phyloP scores from a whole-genome alignment of 2,797 vertebrate species.

The Galagoides demidoff region DNA sequence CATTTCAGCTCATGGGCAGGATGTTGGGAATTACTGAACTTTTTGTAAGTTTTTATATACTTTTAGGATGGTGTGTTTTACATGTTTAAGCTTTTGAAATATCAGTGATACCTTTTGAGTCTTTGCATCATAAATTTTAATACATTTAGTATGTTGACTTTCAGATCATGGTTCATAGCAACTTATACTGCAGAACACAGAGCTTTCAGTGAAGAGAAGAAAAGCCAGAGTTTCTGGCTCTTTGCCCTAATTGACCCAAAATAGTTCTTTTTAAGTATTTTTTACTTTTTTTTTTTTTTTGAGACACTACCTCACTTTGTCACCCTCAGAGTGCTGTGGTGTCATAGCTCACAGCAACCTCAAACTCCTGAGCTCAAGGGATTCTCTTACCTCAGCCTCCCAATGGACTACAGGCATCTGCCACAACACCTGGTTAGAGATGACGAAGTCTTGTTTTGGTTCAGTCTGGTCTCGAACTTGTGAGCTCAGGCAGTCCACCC shows the following conservation, averaged over 20 bases:
- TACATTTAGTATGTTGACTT: neutral
- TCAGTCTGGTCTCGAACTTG: too few species aligned
- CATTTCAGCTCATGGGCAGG: neutral
- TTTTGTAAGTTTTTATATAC: neutral
- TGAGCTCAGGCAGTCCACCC: too few species aligned
- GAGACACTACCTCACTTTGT: too few species aligned
- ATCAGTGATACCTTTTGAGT: neutral
- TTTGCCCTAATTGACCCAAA: neutral
- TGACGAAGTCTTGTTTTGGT: too few species aligned
- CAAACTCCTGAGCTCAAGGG: too few species aligned
- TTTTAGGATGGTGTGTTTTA: neutral
- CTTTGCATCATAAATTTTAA: neutral
- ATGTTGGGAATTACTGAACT: neutral
- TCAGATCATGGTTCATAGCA: neutral
- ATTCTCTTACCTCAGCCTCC: too few species aligned
- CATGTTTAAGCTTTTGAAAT: neutral
- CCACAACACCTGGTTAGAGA: too few species aligned
- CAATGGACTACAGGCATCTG: too few species aligned
- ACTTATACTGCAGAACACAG: neutral
- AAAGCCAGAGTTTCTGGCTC: neutral
- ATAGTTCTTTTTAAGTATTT: neutral
- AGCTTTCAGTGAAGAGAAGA: neutral
- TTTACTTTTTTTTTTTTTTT: neutral
- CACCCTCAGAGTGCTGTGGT: too few species aligned
- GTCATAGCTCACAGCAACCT: too few species aligned